phyloP scores from a whole-genome alignment of 2,888 invertebrate genomes.

The Trissoscelio sp. region DNA sequence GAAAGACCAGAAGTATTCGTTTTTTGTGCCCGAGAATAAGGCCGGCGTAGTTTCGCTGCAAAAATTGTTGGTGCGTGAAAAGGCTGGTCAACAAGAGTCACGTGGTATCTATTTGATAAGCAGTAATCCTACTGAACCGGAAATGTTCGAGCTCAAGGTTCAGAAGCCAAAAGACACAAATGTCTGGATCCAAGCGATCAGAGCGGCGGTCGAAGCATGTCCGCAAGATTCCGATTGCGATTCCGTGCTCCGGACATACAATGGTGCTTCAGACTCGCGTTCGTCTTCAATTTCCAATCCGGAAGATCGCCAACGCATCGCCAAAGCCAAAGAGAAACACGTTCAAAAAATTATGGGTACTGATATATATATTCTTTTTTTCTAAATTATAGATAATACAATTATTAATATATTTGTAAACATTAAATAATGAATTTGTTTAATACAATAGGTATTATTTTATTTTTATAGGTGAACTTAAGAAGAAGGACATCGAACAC shows the following conservation, averaged over 20 bases:
- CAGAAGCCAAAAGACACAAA: constrained; percentile 95
- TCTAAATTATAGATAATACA: constrained; percentile 2
- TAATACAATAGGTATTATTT: background rate
- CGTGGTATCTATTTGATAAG: constrained; percentile 96
- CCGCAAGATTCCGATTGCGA: constrained; percentile 92
- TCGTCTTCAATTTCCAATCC: constrained; percentile 84
- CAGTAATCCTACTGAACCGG: constrained; percentile 95
- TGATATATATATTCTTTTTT: constrained; percentile 73
- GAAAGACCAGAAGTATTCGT: constrained; percentile 94
- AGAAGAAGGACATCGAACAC: constrained; percentile 94
- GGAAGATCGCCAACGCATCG: constrained; percentile 90
- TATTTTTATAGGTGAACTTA: constrained; percentile 88
- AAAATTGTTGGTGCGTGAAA: constrained; percentile 95
- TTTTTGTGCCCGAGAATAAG: constrained; percentile 97
- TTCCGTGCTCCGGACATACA: too few relatives aligned
- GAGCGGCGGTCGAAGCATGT: constrained; percentile 93
- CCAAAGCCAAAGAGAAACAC: constrained; percentile 91
- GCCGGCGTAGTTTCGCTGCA: constrained; percentile 96
- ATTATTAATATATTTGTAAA: background rate
- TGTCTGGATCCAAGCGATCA: constrained; percentile 94
- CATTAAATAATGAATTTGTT: constrained; percentile 5
- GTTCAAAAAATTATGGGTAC: constrained; percentile 92
- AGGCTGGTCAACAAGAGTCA: constrained; percentile 95
- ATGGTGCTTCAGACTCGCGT: constrained; percentile 73
- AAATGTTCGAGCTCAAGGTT: constrained; percentile 97